Evolutionary conservation across 2,113 vertebrate genomes (phyloP).

Genomic region (Psittacus erithacus): DNA sequence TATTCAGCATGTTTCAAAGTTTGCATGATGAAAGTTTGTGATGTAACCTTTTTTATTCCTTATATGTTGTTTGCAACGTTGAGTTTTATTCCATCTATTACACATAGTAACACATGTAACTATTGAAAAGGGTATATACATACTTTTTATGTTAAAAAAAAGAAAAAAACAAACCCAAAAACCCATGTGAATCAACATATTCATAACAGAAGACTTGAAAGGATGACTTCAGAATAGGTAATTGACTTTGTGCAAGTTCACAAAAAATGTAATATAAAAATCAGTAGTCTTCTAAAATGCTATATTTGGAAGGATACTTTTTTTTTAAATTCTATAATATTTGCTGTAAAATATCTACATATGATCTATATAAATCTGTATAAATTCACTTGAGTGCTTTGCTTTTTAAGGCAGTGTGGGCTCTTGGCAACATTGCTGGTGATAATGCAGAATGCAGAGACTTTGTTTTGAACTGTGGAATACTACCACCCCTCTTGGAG

Average conservation of each 20-base stretch:
- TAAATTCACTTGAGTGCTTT: constrained; percentile 32
- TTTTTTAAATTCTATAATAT: not conserved
- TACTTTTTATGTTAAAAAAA: not conserved
- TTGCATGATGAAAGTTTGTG: not conserved
- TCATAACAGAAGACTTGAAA: not conserved
- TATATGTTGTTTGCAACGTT: not conserved
- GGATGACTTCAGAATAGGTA: not conserved
- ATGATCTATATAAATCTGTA: not conserved
- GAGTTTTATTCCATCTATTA: not conserved
- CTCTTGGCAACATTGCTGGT: constrained; percentile 92
- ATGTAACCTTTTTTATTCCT: not conserved
- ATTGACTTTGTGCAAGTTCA: not conserved
- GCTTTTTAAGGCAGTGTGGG: constrained; percentile 89
- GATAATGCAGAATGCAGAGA: constrained; percentile 95
- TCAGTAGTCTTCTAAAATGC: not conserved
- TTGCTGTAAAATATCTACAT: not conserved
- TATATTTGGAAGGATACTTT: not conserved
- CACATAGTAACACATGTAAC: not conserved
- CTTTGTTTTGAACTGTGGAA: constrained; percentile 90
- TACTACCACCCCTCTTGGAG: constrained; percentile 90
- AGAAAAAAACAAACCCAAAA: not conserved
- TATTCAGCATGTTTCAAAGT: not conserved
- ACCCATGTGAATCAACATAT: not conserved
- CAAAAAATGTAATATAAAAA: not conserved
- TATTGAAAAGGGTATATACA: not conserved